Base-by-base conservation (phyloP, 2,113 vertebrate species). In the Mixornis gularis region DNA sequence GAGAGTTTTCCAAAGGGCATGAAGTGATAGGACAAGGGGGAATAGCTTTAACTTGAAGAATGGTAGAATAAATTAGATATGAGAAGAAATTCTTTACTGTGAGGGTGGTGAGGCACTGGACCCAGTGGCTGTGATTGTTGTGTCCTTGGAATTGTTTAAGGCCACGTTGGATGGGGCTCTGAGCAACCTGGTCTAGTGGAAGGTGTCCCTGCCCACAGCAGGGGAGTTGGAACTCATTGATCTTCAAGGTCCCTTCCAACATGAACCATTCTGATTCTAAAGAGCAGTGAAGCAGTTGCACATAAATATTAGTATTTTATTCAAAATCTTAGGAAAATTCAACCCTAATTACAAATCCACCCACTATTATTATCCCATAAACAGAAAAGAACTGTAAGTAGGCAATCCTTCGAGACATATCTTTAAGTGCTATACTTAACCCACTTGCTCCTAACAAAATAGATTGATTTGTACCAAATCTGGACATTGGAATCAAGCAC, bases 281-380 rank as follows among this genome's bases (percentile, higher is more conserved):
- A 36, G 18, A 43, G 41, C 34, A 68, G 22, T 6, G 29, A 71
- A 64, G 20, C 17, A 34, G 8, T 30, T 69, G 43, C 38, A 79
- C 60, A 81, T 56, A 92, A 94, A 94, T 92, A 94, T 90, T 89
- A 89, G 64, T 52, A 29, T 65, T 94, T 64, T 68, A 59, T 86
- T 90, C 87, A 86, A 97, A 93, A 91, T 84, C 65, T 84, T 87
- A 62, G 55, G 55, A 72, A 97, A 96, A 86, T 73, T 43, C 32
- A 96, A 44, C 3, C n/a, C n/a, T 90, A 94, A 96, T 88, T 92
- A 44, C 40, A 95, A 92, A 94, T 91, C 71, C 78, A 88, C 30
- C 32, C 79, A 40, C 85, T 92, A 18, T 92, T 93, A 87, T 55
- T 80, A 81, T 65, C 44, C 85, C 64, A 73, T 78, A 79, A 91